Evolutionary conservation across 2,888 invertebrate species (phyloP), one percentile per base, ranked within the genome.

Genomic region (Onthophagus sagittarius): DNA sequence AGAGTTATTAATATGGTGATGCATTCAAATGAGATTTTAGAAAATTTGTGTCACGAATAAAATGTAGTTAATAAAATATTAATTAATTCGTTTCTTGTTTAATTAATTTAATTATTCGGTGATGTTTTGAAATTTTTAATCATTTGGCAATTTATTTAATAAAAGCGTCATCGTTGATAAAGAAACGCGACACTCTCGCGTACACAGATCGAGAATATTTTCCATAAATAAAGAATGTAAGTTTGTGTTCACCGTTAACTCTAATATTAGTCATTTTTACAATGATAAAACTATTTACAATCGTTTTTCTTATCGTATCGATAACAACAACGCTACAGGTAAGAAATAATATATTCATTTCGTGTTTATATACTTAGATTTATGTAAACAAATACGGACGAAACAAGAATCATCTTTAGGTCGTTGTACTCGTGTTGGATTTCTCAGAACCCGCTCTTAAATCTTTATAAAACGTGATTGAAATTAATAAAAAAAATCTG

Each of bases 1-100:
- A 67, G 67, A 32, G 32, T 67, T 15, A 67, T 67, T 31, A 67
- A 67, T 23, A 67, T 67, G 67, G 23, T 67, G n/a, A 23, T 67
- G 67, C 67, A 67, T 67, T 67, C 67, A n/a, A 67, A 11, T 53
- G 39, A 53, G 39, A 53, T 53, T 53, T 53, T 53, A 11, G 39
- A 53, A 53, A 53, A 53, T 53, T 9, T 53, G 39, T 53, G 23
- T 23, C 3, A 23, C 23, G 23, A 23, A 23, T 23, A 23, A 23
- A 23, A 23, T 23, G 23, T 33, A 33, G 33, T 33, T 33, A 33
- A 33, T 33, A 33, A 33, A 33, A 33, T 33, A n/a, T n/a, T n/a
- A n/a, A n/a, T n/a, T n/a, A n/a, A n/a, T n/a, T n/a, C n/a, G n/a
- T n/a, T n/a, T n/a, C n/a, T n/a, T n/a, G n/a, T n/a, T n/a, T n/a